phyloP scores from a whole-genome alignment of 2,888 invertebrate genomes.

The Eupithecia centaureata region DNA sequence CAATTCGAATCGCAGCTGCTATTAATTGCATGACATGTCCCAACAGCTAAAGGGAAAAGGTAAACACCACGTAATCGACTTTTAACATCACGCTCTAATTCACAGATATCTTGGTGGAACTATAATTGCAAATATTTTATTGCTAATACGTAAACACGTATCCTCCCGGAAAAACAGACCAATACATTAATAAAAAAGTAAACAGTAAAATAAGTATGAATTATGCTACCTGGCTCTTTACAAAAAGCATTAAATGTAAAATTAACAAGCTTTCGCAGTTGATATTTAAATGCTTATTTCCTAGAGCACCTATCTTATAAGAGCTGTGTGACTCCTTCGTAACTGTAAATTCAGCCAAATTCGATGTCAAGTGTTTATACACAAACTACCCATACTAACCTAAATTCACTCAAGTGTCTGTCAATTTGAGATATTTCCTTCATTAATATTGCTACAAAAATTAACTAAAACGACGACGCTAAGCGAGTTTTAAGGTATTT shows the following conservation, averaged over 20 bases:
- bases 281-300: slow-evolving; percentile 64
- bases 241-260: slow-evolving; percentile 55
- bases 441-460: too few relatives aligned
- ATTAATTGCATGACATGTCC: not conserved
- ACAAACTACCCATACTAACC: too few relatives aligned
- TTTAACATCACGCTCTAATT: not conserved
- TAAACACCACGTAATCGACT: too few relatives aligned
- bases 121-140: slow-evolving; percentile 37
- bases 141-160: slow-evolving; percentile 53
- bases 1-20: not conserved
- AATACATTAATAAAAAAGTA: slow-evolving; percentile 50
- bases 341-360: too few relatives aligned
- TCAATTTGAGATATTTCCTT: too few relatives aligned
- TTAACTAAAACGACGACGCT: too few relatives aligned
- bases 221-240: slow-evolving; percentile 52
- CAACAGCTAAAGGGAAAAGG: not conserved
- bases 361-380: too few relatives aligned
- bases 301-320: slow-evolving; percentile 59
- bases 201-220: slow-evolving; percentile 43
- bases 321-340: slow-evolving; percentile 27
- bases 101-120: not conserved
- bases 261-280: slow-evolving; percentile 62
- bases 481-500: too few relatives aligned
- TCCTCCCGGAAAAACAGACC: slow-evolving; percentile 63
- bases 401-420: too few relatives aligned